Conservation (phyloP, 2,888 invertebrate genomes). For the Tipula vernalis region DNA sequence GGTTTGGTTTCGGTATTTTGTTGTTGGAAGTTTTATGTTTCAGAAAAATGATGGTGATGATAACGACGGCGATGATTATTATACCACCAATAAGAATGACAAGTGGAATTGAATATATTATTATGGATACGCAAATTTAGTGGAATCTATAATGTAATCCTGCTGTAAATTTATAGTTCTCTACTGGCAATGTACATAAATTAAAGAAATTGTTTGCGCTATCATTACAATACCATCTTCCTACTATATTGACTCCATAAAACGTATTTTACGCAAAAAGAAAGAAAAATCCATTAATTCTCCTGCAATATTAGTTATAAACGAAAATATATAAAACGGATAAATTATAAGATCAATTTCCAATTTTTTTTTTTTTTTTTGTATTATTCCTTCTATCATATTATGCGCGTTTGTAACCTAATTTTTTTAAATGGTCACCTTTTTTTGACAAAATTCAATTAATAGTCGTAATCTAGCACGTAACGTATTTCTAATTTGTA, state of each 20-base stretch:
- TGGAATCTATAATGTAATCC: background rate
- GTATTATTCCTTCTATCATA: background rate
- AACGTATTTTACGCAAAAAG: background rate
- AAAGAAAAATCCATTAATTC: background rate
- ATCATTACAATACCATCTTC: background rate
- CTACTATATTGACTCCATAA: background rate
- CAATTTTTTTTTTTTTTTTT: background rate
- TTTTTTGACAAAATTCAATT: background rate
- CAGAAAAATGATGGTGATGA: background rate
- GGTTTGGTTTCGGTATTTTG: background rate
- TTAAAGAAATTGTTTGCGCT: background rate
- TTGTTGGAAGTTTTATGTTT: background rate
- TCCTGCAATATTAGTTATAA: background rate
- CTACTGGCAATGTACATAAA: background rate
- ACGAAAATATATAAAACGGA: background rate
- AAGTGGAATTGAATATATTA: background rate
- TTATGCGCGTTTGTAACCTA: background rate
- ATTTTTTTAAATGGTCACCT: background rate
- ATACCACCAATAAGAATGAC: background rate
- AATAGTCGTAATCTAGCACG: background rate
- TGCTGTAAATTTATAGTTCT: background rate
- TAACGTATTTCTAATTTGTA: background rate
- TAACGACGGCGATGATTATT: background rate
- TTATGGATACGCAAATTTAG: background rate
- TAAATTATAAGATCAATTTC: background rate